Evolutionary conservation across 2,888 invertebrate species (phyloP), one percentile per base, ranked within the genome.

Genomic region (Lithophane leautieri): DNA sequence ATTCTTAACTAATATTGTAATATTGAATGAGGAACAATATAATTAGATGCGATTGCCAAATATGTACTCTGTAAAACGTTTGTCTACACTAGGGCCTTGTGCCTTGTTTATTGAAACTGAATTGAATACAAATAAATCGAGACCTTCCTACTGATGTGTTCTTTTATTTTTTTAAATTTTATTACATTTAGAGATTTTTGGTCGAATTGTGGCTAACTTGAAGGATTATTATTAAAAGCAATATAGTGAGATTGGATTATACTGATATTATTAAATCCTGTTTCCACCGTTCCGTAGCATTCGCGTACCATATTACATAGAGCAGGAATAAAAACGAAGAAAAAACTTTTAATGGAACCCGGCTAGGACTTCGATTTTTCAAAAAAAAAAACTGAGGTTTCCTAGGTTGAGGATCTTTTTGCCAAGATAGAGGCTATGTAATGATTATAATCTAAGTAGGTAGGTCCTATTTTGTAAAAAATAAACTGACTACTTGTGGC

Each of bases 1-100:
- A 88, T 81, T 85, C 44, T 72, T 76, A 80, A 74, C 6, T 34
- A 34, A 73, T 79, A 80, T 87, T 82, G 76, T 81, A 73, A 70
- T 74, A 82, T 69, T 78, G 82, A 78, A 82, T 70, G 54, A 72
- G 56, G 54, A 84, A 79, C 84, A 87, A 88, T 88, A 70, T 74
- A 80, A 86, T 88, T 80, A 74, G 65, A 78, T 79, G 76, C 47
- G 86, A 75, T 84, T 82, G 80, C 88, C 85, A 88, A 88, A 86
- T 88, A 86, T 72, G 84, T 81, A 75, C 42, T 74, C 70, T 61
- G 79, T 70, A 77, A 78, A 70, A 74, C 61, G 63, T 81, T 81
- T 78, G 72, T 85, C 34, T 34, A 34, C 34, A 34, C 4, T 73
- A 80, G 42, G 66, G 63, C 87, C 85, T 86, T 85, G 85, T 58